Percentiles rank a stretch among this genome's conserved stretches.
Conservation (phyloP, 2,797 vertebrate species). For the Distichodus sexfasciatus region DNA sequence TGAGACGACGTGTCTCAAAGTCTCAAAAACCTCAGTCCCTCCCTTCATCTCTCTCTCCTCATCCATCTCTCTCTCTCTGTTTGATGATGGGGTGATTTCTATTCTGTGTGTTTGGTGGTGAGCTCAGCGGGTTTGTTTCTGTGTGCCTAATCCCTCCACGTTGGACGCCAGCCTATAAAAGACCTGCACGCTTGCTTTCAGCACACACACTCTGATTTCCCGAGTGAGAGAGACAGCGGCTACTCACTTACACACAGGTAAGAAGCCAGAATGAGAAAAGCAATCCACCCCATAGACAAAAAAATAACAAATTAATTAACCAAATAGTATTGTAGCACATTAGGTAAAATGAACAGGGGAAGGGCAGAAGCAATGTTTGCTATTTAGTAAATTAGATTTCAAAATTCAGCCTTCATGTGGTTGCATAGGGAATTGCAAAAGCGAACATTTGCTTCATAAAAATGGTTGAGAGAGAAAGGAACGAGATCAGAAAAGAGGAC, state of each 20-base stretch:
- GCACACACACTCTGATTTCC: constrained; percentile 64
- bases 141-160: constrained; percentile 68
- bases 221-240: constrained; percentile 55
- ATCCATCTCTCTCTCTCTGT: constrained; percentile 56
- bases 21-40: constrained; percentile 1
- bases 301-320: background rate
- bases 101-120: constrained; percentile 72
- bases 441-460: too few relatives aligned
- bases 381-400: too few relatives aligned
- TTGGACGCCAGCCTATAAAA: constrained; percentile 73
- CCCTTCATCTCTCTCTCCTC: constrained; percentile 35
- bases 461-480: background rate
- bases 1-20: too few relatives aligned
- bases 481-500: background rate
- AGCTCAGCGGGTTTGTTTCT: constrained; percentile 79
- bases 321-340: background rate
- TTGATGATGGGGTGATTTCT: constrained; percentile 80
- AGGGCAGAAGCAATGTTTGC: too few relatives aligned
- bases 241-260: constrained; percentile 70
- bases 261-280: constrained; percentile 53
- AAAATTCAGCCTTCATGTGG: too few relatives aligned
- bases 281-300: background rate
- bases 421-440: too few relatives aligned
- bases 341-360: too few relatives aligned
- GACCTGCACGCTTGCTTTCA: constrained; percentile 49